Base-by-base conservation (phyloP, 2,888 invertebrate species). In the Brachynemurus nebulosus region DNA sequence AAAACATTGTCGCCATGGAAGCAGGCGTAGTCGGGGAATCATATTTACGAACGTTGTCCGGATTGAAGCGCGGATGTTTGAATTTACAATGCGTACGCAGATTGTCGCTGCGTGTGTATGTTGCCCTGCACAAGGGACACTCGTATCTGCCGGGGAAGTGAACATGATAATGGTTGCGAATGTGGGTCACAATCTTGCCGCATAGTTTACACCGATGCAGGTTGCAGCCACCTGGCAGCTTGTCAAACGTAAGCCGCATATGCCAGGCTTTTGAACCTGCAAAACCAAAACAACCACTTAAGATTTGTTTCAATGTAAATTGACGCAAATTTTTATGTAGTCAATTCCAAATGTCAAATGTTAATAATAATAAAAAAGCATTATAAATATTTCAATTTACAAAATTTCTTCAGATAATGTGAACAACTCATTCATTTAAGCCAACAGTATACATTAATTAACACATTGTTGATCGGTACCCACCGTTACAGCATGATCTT, bases 251-350 rank as follows among this genome's bases (percentile, higher is more conserved):
- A 72, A 86, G 81, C 76, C 86, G 84, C 86, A 86, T 86, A 76
- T 86, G 86, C 85, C 86, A 86, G 78, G 86, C 85, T 80, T 86
- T 86, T 69, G 86, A 86, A 80, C 86, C 88, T 86, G 82, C 76
- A 81, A 81, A 71, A 72, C 73, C 70, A 71, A 67, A 68, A 66
- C 68, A 66, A 66, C 50, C 54, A 51, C 50, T 54, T 51, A 49
- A 41, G 23, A 43, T 33, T 19, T 34, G 34, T 42, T 20, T 35
- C 16, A 30, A 17, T 27, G 12, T 37, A 12, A 12, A 37, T 37
- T 37, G n/a, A 33, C 33, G n/a, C 16, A n/a, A 4, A 6, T 9
- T 25, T 9, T n/a, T 9, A 33, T 16, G n/a, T 33, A 4, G 4
- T 16, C 33, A 16, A 9, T 14, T 33, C 16, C 9, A 33, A 18